phyloP scores from a whole-genome alignment of 2,888 invertebrate species.

The Rosalia funebris region DNA sequence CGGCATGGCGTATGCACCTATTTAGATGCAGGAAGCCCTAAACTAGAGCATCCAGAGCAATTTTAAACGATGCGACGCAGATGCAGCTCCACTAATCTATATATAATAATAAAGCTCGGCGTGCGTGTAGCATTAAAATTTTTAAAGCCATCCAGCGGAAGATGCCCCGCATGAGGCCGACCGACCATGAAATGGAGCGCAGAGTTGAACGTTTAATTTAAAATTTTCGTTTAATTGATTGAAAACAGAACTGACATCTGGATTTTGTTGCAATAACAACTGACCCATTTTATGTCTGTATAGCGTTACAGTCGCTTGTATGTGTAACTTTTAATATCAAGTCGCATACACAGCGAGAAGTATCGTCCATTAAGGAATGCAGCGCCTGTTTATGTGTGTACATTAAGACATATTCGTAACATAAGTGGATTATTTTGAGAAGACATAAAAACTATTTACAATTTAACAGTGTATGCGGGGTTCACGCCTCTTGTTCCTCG shows the following conservation, averaged over 20 bases:
- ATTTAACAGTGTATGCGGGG: too few relatives aligned
- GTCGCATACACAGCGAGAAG: too few relatives aligned
- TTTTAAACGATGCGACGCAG: slow-evolving; percentile 18
- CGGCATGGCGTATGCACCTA: too few relatives aligned
- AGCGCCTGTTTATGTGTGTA: too few relatives aligned
- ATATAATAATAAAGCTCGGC: slow-evolving; percentile 8
- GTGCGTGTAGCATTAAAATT: background rate
- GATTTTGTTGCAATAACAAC: slow-evolving; percentile 16
- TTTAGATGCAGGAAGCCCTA: slow-evolving; percentile 25
- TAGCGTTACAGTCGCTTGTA: background rate
- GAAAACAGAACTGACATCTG: slow-evolving; percentile 21
- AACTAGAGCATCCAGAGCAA: slow-evolving; percentile 20
- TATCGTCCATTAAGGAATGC: too few relatives aligned
- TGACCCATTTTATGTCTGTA: slow-evolving; percentile 14
- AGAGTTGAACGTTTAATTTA: slow-evolving; percentile 13
- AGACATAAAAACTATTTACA: too few relatives aligned
- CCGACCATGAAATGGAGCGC: slow-evolving; percentile 9
- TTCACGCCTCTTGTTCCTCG: too few relatives aligned
- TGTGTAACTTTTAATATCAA: background rate
- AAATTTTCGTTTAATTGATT: slow-evolving; percentile 21
- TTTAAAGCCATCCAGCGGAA: background rate
- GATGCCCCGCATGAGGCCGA: background rate
- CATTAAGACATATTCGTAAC: too few relatives aligned
- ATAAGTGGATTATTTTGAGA: too few relatives aligned
- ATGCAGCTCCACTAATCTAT: slow-evolving; percentile 17